Percentiles rank a stretch among this genome's conserved stretches.
These are phyloP conservation scores for Monochamus saltuarius DNA, from an alignment of 1,140 invertebrate genomes.

Conservation along the genomic window DNA sequence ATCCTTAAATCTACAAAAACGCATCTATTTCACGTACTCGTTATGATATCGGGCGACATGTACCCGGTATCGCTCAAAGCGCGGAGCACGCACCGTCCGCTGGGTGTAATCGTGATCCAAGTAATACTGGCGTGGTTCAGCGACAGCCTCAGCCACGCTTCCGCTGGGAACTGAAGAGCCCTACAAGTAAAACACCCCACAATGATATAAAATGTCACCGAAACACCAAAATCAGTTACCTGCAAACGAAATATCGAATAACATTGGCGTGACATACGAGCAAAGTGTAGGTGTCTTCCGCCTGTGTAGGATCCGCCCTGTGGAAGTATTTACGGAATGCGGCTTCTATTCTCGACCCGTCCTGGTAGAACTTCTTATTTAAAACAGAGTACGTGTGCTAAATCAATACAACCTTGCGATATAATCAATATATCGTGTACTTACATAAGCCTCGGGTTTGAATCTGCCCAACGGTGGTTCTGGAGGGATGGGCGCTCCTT, in stretches of 20 bases:
- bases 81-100: slow-evolving; percentile 80
- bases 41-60: slow-evolving; percentile 72
- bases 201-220: slow-evolving; percentile 10
- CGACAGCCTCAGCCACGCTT: slow-evolving; percentile 92
- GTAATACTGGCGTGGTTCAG: slow-evolving; percentile 94
- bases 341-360: slow-evolving; percentile 96
- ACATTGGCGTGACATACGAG: slow-evolving; percentile 98
- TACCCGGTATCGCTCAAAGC: slow-evolving; percentile 86
- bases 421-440: slow-evolving; percentile 27
- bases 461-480: slow-evolving; percentile 87
- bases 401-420: neutral
- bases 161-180: slow-evolving; percentile 94
- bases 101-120: slow-evolving; percentile 81
- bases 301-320: slow-evolving; percentile 78
- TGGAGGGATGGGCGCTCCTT: slow-evolving; percentile 91
- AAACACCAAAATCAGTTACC: slow-evolving; percentile 58
- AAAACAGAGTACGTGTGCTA: slow-evolving; percentile 2
- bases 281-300: slow-evolving; percentile 85
- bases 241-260: slow-evolving; percentile 95
- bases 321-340: slow-evolving; percentile 94
- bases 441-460: slow-evolving; percentile 79
- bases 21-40: slow-evolving; percentile 14
- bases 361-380: slow-evolving; percentile 85
- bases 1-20: no score
- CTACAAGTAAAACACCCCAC: slow-evolving; percentile 59